These are phyloP conservation scores for Noctilio leporinus DNA, from an alignment of 2,113 vertebrate genomes.

Conservation along the genomic window DNA sequence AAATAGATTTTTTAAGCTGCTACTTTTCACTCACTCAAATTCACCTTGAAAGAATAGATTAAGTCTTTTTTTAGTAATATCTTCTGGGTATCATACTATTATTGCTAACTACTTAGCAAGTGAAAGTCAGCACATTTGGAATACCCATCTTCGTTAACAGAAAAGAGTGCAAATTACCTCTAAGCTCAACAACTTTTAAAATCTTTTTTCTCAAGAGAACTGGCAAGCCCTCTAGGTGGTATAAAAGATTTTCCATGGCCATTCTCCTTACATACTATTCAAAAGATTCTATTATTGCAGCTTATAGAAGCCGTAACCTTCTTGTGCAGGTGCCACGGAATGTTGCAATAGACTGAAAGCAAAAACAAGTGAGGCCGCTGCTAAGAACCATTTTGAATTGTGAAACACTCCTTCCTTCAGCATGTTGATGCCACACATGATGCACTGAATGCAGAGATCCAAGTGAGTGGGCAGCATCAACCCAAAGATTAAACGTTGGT, in stretches of 20 bases:
- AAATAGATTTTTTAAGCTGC: not conserved
- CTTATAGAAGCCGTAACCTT: not conserved
- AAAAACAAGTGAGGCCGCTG: not conserved
- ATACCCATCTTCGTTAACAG: not conserved
- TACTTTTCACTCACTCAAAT: constrained; percentile 39
- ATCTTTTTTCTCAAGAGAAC: constrained; percentile 17
- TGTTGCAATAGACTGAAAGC: not conserved
- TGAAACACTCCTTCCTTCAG: constrained; percentile 1
- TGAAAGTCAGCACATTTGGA: constrained; percentile 38
- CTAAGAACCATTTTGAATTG: constrained; percentile 8
- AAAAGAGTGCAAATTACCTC: not conserved
- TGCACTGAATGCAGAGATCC: not conserved
- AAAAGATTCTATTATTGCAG: constrained; percentile 20
- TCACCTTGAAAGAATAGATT: constrained; percentile 13
- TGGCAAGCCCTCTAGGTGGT: not conserved
- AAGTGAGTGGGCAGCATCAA: not conserved
- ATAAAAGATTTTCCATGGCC: not conserved
- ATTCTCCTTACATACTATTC: not conserved
- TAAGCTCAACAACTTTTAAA: constrained; percentile 17
- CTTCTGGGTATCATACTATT: constrained; percentile 8
- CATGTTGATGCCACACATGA: not conserved
- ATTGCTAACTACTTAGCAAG: constrained; percentile 35
- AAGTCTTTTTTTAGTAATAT: constrained; percentile 5
- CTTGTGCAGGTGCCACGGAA: constrained; percentile 6
- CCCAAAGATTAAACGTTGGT: not conserved